Evolutionary conservation across 1,140 invertebrate genomes (phyloP).

Genomic region (Drosophila kanapiae): DNA sequence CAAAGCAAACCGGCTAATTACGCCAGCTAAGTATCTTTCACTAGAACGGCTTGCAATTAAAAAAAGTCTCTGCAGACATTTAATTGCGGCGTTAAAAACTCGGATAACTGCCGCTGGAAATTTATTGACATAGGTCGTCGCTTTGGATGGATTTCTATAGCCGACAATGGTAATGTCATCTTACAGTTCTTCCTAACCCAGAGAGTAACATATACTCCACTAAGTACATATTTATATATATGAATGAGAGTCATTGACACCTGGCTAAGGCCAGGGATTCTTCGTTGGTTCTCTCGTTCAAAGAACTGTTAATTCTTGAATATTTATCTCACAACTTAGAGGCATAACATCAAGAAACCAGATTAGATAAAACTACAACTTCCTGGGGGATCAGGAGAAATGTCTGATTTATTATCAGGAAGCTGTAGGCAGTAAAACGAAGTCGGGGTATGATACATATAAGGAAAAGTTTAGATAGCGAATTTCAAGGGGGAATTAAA

Average conservation of each 20-base stretch:
- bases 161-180: slow-evolving; percentile 13
- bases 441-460: not conserved
- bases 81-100: slow-evolving; percentile 54
- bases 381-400: slow-evolving; percentile 21
- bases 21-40: slow-evolving; percentile 47
- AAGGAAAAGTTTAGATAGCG: not conserved
- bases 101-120: slow-evolving; percentile 28
- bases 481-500: not conserved
- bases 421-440: not conserved
- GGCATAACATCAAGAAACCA: slow-evolving; percentile 33
- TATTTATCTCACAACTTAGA: slow-evolving; percentile 31
- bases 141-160: slow-evolving; percentile 32
- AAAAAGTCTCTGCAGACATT: slow-evolving; percentile 57
- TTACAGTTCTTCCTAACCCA: slow-evolving; percentile 31
- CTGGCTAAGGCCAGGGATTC: not conserved
- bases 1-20: slow-evolving; percentile 48
- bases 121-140: slow-evolving; percentile 65
- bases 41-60: slow-evolving; percentile 63
- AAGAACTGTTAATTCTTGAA: slow-evolving; percentile 27
- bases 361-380: slow-evolving; percentile 40
- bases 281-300: slow-evolving; percentile 2
- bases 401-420: slow-evolving; percentile 27
- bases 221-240: not conserved
- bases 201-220: slow-evolving; percentile 14
- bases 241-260: slow-evolving; percentile 59